phyloP scores from a whole-genome alignment of 1,140 invertebrate species.

The Leptinotarsa defecta region DNA sequence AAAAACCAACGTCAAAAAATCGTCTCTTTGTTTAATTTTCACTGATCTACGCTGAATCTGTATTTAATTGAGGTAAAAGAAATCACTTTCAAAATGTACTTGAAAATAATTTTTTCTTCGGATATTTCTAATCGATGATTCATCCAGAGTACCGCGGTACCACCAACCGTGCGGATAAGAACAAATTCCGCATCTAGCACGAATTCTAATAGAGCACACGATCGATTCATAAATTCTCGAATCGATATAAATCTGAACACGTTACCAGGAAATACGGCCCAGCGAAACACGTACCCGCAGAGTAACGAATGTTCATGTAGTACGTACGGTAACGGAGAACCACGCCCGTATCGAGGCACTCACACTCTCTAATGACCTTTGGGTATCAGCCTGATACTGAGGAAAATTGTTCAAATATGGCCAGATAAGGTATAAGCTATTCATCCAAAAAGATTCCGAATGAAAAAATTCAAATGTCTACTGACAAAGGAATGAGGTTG shows the following conservation, averaged over 20 bases:
- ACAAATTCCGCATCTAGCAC: neutral
- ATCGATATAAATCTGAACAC: slow-evolving; percentile 8
- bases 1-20: too few relatives aligned
- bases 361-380: neutral
- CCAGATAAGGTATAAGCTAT: too few relatives aligned
- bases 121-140: neutral
- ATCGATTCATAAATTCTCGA: slow-evolving; percentile 2
- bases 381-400: neutral
- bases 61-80: too few relatives aligned
- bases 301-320: slow-evolving; percentile 8
- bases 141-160: neutral
- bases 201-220: slow-evolving; percentile 6
- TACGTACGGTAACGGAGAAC: neutral
- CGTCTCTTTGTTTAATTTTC: too few relatives aligned
- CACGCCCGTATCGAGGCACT: neutral
- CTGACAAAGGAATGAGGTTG: too few relatives aligned
- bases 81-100: too few relatives aligned
- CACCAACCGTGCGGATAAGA: neutral
- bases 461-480: too few relatives aligned
- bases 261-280: slow-evolving; percentile 1
- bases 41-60: too few relatives aligned
- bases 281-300: slow-evolving; percentile 4
- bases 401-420: too few relatives aligned
- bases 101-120: too few relatives aligned
- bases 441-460: too few relatives aligned